These are phyloP conservation scores for Drosophila simulans DNA, from an alignment of 1,140 invertebrate genomes.

Conservation along the genomic window DNA sequence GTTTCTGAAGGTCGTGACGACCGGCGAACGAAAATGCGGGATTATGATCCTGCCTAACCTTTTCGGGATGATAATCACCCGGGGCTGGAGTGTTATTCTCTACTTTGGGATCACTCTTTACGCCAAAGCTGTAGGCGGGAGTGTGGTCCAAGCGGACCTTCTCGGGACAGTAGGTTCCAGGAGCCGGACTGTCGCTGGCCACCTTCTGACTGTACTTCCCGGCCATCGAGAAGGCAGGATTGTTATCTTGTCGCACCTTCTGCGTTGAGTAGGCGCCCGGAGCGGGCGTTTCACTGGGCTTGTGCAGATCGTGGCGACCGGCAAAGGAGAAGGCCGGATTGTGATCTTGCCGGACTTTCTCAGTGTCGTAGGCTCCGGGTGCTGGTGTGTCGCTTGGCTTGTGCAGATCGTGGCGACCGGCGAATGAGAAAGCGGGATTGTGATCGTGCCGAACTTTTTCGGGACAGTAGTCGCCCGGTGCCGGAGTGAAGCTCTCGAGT, in stretches of 20 bases:
- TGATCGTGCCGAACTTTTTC: conserved; percentile 86
- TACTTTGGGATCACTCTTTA: conserved; percentile 81
- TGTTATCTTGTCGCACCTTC: conserved; percentile 86
- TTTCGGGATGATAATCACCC: conserved; percentile 86
- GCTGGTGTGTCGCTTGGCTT: conserved; percentile 86
- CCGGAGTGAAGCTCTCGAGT: conserved; percentile 90
- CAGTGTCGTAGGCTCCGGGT: conserved; percentile 86
- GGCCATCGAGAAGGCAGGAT: conserved; percentile 86
- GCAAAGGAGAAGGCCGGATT: conserved; percentile 85
- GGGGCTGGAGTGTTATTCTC: conserved; percentile 89
- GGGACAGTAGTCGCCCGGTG: conserved; percentile 91
- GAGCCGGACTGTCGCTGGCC: conserved; percentile 89
- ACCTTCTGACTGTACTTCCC: conserved; percentile 85
- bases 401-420: conserved; percentile 85
- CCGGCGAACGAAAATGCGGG: conserved; percentile 85
- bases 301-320: conserved; percentile 85
- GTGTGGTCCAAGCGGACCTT: conserved; percentile 85
- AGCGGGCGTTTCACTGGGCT: conserved; percentile 86
- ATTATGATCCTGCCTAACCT: conserved; percentile 84
- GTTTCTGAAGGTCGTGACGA: conserved; percentile 85
- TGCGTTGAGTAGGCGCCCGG: conserved; percentile 88
- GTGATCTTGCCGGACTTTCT: conserved; percentile 87
- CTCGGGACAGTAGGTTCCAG: conserved; percentile 91
- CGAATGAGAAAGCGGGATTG: conserved; percentile 86
- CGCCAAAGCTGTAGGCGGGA: conserved; percentile 85